Evolutionary conservation across 1,140 invertebrate genomes (phyloP), one percentile per base, ranked within the genome.

Genomic region (Ladona fulva): DNA sequence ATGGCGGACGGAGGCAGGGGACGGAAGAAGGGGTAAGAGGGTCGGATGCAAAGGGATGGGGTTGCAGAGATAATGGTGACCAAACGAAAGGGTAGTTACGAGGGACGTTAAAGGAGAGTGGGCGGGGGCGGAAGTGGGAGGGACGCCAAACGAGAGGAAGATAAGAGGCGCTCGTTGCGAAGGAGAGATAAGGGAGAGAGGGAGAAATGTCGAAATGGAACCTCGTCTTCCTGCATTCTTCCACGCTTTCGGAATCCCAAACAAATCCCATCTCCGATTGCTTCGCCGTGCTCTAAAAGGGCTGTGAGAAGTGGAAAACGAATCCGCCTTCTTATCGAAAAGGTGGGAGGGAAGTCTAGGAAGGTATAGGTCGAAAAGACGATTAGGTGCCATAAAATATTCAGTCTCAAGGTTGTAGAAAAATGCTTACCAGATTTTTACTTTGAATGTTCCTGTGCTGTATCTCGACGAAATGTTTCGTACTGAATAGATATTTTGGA

Each of bases 71-170:
- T 66, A 66, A 66, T 66, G 52, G 52, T 66, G 52, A 66, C 52
- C 52, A 22, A 66, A 66, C 52, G 52, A 66, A 66, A 66, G 52
- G 52, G 52, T 66, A 66, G 52, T 66, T 66, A 66, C 52, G 52
- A 66, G 52, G 52, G 52, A 66, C 52, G 52, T 66, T 66, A 66
- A 66, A 66, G 16, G 52, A 12, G 52, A 12, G 3, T 1, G 16
- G 52, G 52, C 14, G 52, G 3, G 1, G 52, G 52, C 44, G 44
- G 44, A 52, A 52, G 44, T 10, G 44, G 44, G 44, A 52, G 44
- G 44, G 44, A 52, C 44, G 44, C 19, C 19, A 19, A 19, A 10
- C 10, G 44, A 19, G 44, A 12, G n/a, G 52, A 22, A 66, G 52
- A 66, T 16, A 22, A 66, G 52, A 12, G 52, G 12, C n/a, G n/a